A percentile compares a stretch with the other conserved stretches of the same genome.
Conservation (phyloP, 2,113 vertebrate species). For the Saguinus imperator region DNA sequence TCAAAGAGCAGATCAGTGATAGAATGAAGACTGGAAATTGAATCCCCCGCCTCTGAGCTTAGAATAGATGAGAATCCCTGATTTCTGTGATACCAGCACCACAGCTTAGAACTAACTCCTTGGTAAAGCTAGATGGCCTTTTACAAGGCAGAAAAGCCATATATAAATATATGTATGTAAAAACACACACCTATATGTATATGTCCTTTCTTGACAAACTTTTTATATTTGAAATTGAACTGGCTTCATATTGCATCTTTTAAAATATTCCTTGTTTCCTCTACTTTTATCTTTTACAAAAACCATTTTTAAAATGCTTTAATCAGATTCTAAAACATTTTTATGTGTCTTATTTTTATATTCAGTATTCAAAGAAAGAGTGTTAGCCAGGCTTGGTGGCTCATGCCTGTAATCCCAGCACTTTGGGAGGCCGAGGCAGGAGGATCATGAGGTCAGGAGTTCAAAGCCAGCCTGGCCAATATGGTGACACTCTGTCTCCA, state of each 20-base stretch:
- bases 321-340: constrained; percentile 22
- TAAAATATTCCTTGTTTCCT: constrained; percentile 2
- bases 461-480: too few species aligned
- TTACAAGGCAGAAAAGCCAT: neutral
- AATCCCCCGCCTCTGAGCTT: too few species aligned
- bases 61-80: too few species aligned
- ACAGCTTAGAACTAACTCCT: neutral
- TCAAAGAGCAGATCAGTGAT: neutral
- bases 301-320: neutral
- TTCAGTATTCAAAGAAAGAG: neutral
- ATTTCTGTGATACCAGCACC: neutral
- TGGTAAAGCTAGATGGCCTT: neutral
- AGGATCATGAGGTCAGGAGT: too few species aligned
- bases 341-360: neutral
- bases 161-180: neutral
- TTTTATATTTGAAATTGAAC: neutral
- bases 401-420: too few species aligned
- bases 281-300: neutral
- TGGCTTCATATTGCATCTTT: neutral
- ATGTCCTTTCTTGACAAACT: neutral
- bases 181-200: neutral
- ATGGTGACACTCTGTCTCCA: too few species aligned
- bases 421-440: too few species aligned
- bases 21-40: neutral
- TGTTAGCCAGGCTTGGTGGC: neutral